Evolutionary conservation across 2,888 invertebrate species (phyloP), one percentile per base, ranked within the genome.

Genomic region (Neocrepidodera transversa): DNA sequence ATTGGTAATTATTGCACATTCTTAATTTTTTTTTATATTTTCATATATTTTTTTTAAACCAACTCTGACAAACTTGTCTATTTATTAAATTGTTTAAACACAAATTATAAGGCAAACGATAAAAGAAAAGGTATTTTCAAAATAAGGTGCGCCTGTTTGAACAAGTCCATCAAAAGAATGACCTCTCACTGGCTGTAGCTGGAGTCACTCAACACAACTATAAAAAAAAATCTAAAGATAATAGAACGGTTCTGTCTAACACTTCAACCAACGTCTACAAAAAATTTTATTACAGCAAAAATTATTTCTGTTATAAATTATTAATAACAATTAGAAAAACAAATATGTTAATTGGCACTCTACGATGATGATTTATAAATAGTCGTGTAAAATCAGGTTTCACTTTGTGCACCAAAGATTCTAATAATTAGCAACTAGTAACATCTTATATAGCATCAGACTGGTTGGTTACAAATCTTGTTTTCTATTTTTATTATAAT

Each of bases 101-200:
- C 48, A 54, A 62, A 62, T 62, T 62, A 62, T 54, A 50, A 49
- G 30, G 36, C 32, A 54, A 35, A 35, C 50, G 59, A 52, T 56
- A 63, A 65, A 55, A 60, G 59, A 30, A 51, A 53, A 53, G 54
- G 65, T 58, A 62, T 63, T 63, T 63, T 60, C 28, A 32, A 63
- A 63, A 51, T 55, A 56, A 62, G 65, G 65, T 59, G 65, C 62
- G 65, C 63, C 62, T 65, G 55, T 65, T 65, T 65, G 61, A 43
- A 59, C 64, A 59, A 54, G 26, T n/a, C 26, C 26, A 38, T 30
- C 20, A 36, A 28, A 11, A 32, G 28, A 40, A 14, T 36, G 35
- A 54, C 36, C 54, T 47, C 23, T 38, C 38, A 10, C 2, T 8
- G 13, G 8, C 54, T 47, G 14, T 38, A 16, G 13, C 2, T 8